Evolutionary conservation across 2,797 vertebrate species (phyloP).

Genomic region (Takifugu rubripes): DNA sequence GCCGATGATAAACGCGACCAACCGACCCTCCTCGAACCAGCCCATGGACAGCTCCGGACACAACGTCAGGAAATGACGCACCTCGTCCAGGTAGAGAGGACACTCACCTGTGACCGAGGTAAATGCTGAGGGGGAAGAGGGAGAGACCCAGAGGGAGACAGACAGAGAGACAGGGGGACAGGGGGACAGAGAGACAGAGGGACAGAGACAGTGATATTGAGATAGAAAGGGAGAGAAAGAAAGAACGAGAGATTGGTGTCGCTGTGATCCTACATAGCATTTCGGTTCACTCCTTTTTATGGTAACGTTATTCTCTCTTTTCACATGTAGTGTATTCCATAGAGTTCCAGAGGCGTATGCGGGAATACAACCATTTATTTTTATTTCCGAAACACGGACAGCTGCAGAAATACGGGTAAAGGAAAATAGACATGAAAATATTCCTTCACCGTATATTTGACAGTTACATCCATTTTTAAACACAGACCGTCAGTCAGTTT

Average conservation of each 20-base stretch:
- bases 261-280: too few species aligned
- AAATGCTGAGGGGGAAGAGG: slow-evolving; percentile 77
- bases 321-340: too few species aligned
- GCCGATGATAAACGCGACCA: slow-evolving; percentile 92
- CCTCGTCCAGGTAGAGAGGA: slow-evolving; percentile 87
- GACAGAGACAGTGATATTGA: not conserved
- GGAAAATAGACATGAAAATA: too few species aligned
- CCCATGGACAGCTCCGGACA: slow-evolving; percentile 95
- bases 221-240: not conserved
- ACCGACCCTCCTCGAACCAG: slow-evolving; percentile 91
- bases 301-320: too few species aligned
- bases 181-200: slow-evolving; percentile 4
- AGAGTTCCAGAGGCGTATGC: too few species aligned
- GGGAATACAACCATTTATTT: too few species aligned
- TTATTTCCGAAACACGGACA: too few species aligned
- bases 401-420: too few species aligned
- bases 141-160: not conserved
- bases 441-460: too few species aligned
- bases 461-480: too few species aligned
- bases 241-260: not conserved
- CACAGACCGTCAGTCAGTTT: too few species aligned
- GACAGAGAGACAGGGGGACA: not conserved
- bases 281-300: too few species aligned
- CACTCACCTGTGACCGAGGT: slow-evolving; percentile 89
- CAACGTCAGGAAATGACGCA: slow-evolving; percentile 88